Conservation (phyloP, 2,888 invertebrate genomes). For the Leptopterna dolabrata region DNA sequence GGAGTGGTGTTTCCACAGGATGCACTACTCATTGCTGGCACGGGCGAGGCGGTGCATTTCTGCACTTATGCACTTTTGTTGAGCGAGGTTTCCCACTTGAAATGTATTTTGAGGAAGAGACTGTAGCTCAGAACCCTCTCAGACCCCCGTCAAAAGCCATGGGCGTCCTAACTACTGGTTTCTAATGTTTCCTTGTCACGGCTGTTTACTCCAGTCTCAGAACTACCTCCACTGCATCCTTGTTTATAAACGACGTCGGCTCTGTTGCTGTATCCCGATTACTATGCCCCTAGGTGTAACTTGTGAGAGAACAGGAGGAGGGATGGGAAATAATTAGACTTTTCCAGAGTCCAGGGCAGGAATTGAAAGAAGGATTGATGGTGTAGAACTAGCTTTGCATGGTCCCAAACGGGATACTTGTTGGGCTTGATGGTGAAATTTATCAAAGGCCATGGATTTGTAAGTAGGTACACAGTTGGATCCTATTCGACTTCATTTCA, state of each 20-base stretch:
- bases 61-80: not conserved
- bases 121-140: not conserved
- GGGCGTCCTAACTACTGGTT: conserved; percentile 1
- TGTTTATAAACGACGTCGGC: not conserved
- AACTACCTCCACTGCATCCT: not conserved
- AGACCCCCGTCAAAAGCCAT: not conserved
- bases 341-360: not conserved
- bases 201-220: not conserved
- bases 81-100: not conserved
- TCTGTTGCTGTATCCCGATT: not conserved
- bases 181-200: conserved; percentile 22
- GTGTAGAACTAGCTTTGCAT: no score
- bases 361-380: no score
- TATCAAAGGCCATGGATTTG: no score
- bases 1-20: not conserved
- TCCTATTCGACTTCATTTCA: no score
- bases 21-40: not conserved
- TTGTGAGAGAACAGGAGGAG: not conserved
- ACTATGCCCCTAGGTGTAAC: not conserved
- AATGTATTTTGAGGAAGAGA: not conserved
- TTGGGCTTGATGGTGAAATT: no score
- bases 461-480: no score
- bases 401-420: no score
- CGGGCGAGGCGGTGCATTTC: not conserved
- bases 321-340: not conserved